Percentiles rank a stretch among this genome's conserved stretches.
phyloP scores from a whole-genome alignment of 2,888 invertebrate species.

The Phoronis australis region DNA sequence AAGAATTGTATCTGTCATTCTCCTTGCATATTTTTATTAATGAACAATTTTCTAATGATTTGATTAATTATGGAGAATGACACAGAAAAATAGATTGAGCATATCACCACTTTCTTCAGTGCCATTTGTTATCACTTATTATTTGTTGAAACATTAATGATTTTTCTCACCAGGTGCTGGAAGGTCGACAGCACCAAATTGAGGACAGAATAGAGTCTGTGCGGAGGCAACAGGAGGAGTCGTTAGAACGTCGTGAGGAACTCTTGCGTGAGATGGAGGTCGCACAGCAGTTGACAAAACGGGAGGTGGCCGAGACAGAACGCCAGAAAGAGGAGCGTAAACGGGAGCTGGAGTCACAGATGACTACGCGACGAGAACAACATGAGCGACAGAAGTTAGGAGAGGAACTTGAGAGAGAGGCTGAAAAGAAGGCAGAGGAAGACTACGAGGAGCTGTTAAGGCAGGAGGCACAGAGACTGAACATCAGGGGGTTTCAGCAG shows the following conservation, averaged over 20 bases:
- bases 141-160: background rate
- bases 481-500: constrained; percentile 30
- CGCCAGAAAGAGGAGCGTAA: constrained; percentile 27
- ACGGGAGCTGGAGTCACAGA: constrained; percentile 39
- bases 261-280: constrained; percentile 47
- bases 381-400: constrained; percentile 18
- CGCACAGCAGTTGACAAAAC: constrained; percentile 40
- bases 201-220: constrained; percentile 36
- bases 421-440: constrained; percentile 30
- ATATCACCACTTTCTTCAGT: too few relatives aligned
- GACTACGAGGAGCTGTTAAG: constrained; percentile 39
- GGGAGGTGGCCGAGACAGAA: constrained; percentile 35
- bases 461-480: constrained; percentile 40
- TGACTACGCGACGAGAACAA: constrained; percentile 24
- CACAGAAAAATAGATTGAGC: too few relatives aligned
- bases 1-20: too few relatives aligned
- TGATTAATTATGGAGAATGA: too few relatives aligned
- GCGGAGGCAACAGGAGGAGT: constrained; percentile 40
- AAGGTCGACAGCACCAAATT: constrained; percentile 42
- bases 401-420: constrained; percentile 24
- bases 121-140: too few relatives aligned
- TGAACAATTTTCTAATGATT: too few relatives aligned
- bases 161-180: constrained; percentile 32
- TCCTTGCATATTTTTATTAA: too few relatives aligned
- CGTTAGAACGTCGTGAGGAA: constrained; percentile 42